Conservation (phyloP, 2,113 vertebrate genomes). For the Poicephalus gulielmi region DNA sequence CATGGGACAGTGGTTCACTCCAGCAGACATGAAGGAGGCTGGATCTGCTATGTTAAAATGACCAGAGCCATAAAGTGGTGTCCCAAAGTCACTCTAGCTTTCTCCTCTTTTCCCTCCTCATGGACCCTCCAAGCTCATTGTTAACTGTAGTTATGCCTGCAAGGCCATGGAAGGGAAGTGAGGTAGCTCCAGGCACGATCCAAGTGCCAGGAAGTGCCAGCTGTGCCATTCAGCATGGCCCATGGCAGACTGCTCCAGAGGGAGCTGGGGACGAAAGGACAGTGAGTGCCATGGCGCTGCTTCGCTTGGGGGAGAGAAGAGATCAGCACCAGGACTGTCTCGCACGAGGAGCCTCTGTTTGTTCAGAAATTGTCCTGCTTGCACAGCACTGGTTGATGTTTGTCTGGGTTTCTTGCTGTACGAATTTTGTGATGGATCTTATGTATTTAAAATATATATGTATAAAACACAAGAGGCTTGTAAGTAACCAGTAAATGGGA, state of each 20-base stretch:
- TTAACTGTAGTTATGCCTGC: background rate
- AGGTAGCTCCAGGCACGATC: background rate
- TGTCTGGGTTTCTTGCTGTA: constrained; percentile 71
- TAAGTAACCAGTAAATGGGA: constrained; percentile 71
- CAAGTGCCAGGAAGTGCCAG: background rate
- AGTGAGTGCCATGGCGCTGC: fast-evolving
- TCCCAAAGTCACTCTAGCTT: background rate
- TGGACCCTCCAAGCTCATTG: background rate
- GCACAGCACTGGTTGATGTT: constrained; percentile 63
- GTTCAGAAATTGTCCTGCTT: constrained; percentile 52
- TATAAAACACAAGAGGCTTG: constrained; percentile 70
- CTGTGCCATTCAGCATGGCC: background rate
- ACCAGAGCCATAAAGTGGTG: fast-evolving
- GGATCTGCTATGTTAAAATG: background rate
- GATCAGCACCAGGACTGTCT: background rate
- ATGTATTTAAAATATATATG: constrained; percentile 81
- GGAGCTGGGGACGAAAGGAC: background rate
- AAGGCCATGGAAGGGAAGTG: background rate
- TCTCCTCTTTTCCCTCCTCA: background rate
- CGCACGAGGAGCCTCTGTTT: background rate
- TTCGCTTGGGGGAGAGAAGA: background rate
- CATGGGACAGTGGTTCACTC: background rate
- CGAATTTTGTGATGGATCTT: constrained; percentile 77
- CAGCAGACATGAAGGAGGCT: fast-evolving
- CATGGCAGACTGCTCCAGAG: fast-evolving